Evolutionary conservation across 2,888 invertebrate species (phyloP).

Genomic region (Parnassius mnemosyne): DNA sequence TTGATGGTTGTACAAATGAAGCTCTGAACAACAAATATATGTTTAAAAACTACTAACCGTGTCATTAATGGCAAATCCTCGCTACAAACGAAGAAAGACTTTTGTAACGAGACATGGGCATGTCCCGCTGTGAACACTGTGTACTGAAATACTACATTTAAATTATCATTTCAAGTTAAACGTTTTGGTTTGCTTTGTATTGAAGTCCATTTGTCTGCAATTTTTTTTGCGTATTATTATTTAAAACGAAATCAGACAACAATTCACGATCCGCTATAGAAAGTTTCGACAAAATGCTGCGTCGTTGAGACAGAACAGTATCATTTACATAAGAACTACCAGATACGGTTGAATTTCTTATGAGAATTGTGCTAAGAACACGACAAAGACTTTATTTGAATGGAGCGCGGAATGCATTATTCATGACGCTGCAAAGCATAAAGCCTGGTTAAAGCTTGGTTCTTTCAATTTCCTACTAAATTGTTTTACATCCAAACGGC

Average conservation of each 20-base stretch:
- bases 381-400: conserved; percentile 22
- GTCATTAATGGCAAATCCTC: too few relatives aligned
- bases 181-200: too few relatives aligned
- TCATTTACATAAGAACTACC: conserved; percentile 20
- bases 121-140: neutral
- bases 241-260: too few relatives aligned
- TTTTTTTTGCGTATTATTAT: too few relatives aligned
- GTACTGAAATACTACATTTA: neutral
- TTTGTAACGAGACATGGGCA: too few relatives aligned
- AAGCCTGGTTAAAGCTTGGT: conserved; percentile 14
- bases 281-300: conserved; percentile 8
- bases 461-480: conserved; percentile 18
- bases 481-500: conserved; percentile 6
- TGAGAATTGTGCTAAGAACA: conserved; percentile 16
- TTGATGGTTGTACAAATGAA: too few relatives aligned
- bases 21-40: too few relatives aligned
- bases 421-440: conserved; percentile 18
- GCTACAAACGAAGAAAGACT: too few relatives aligned
- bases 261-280: neutral
- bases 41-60: too few relatives aligned
- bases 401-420: conserved; percentile 16
- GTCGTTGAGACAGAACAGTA: conserved; percentile 9
- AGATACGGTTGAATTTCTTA: conserved; percentile 21
- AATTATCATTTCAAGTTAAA: too few relatives aligned
- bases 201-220: too few relatives aligned